phyloP scores from a whole-genome alignment of 1,140 invertebrate genomes.

The Drosophila micromelanica region DNA sequence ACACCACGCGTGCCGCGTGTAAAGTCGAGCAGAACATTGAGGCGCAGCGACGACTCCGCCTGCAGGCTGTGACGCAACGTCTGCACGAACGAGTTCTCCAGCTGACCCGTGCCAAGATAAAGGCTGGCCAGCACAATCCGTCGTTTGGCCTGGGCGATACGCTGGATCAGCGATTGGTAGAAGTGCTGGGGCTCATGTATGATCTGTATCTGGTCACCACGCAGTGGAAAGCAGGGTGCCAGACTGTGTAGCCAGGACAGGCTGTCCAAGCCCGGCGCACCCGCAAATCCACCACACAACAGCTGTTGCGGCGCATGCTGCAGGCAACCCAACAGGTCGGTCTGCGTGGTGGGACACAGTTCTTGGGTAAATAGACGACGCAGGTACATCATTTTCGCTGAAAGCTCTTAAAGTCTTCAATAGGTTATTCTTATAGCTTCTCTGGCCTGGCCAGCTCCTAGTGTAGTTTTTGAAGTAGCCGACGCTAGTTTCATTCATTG shows the following conservation, averaged over 20 bases:
- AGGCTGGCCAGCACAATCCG: conserved; percentile 96
- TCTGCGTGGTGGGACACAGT: conserved; percentile 53
- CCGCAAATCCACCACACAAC: conserved; percentile 44
- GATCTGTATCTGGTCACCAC: conserved; percentile 89
- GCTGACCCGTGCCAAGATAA: conserved; percentile 95
- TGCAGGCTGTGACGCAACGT: conserved; percentile 87
- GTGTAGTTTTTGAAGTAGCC: conserved; percentile 19
- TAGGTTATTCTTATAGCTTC: conserved; percentile 3
- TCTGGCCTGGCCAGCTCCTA: conserved; percentile 6
- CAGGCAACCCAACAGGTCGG: conserved; percentile 67
- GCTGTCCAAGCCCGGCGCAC: conserved; percentile 71
- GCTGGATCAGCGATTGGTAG: conserved; percentile 90
- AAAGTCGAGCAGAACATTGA: conserved; percentile 95
- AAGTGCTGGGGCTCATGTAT: conserved; percentile 91
- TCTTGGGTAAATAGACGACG: conserved; percentile 78
- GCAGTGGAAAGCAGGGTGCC: conserved; percentile 90
- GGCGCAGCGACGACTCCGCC: conserved; percentile 87
- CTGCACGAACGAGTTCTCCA: conserved; percentile 92
- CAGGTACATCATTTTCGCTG: conserved; percentile 63
- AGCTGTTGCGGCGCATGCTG: conserved; percentile 61
- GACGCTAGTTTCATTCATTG: conserved; percentile 40
- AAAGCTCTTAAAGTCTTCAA: not conserved
- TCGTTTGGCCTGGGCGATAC: conserved; percentile 88
- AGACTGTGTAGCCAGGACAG: conserved; percentile 88
- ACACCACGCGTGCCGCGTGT: conserved; percentile 94